phyloP scores from a whole-genome alignment of 2,113 vertebrate species.

The Theropithecus gelada region DNA sequence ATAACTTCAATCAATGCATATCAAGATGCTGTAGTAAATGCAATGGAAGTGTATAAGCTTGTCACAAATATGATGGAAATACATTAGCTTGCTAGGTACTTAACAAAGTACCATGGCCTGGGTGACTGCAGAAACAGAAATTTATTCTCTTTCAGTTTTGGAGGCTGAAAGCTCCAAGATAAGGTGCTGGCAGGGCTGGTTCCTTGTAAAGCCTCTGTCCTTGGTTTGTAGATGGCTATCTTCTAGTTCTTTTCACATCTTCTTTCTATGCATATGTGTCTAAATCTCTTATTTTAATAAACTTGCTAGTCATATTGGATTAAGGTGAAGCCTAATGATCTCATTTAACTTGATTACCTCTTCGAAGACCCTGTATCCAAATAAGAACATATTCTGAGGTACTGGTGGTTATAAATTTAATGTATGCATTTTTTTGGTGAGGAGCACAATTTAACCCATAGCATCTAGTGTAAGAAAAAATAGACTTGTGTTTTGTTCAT shows the following conservation, averaged over 20 bases:
- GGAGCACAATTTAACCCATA: fast-evolving
- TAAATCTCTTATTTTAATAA: background rate
- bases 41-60: background rate
- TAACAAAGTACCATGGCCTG: background rate
- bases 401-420: background rate
- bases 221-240: fast-evolving
- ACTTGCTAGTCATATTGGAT: background rate
- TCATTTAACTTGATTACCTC: background rate
- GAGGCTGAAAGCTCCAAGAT: background rate
- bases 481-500: background rate
- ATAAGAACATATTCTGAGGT: background rate
- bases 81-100: fast-evolving
- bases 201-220: background rate
- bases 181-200: fast-evolving
- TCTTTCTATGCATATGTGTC: background rate
- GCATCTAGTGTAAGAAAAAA: background rate
- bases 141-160: background rate
- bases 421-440: background rate
- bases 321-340: background rate
- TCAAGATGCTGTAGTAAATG: background rate
- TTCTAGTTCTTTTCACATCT: background rate
- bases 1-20: background rate
- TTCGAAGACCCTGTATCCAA: background rate
- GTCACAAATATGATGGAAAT: no score
- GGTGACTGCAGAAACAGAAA: background rate